These are phyloP conservation scores for Tachypleus tridentatus DNA, from an alignment of 1,140 invertebrate genomes.

Conservation along the genomic window DNA sequence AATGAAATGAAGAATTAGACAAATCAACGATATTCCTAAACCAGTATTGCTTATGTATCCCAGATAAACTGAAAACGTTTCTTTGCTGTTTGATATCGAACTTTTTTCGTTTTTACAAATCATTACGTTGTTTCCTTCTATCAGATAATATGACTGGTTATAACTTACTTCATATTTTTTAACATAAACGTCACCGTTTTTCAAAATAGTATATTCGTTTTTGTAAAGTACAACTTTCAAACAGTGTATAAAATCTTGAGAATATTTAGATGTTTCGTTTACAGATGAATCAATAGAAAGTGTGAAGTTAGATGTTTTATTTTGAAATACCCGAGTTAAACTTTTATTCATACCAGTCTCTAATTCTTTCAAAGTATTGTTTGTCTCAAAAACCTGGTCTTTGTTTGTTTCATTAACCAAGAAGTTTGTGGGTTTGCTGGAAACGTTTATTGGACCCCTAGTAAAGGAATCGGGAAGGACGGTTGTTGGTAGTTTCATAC, in stretches of 20 bases:
- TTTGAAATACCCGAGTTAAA: neutral
- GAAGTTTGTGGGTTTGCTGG: neutral
- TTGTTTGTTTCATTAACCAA: neutral
- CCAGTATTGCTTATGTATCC: constrained; percentile 37
- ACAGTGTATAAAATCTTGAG: constrained; percentile 28
- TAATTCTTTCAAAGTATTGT: neutral
- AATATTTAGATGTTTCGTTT: no score
- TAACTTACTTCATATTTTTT: constrained; percentile 31
- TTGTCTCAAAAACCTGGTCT: neutral
- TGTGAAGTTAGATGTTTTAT: no score
- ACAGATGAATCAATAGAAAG: no score
- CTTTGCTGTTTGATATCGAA: constrained; percentile 4
- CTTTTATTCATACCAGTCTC: constrained; percentile 1
- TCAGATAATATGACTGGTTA: constrained; percentile 28
- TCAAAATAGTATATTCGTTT: constrained; percentile 33
- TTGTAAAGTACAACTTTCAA: constrained; percentile 33
- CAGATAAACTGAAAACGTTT: constrained; percentile 30
- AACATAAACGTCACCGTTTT: constrained; percentile 35
- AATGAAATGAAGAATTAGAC: constrained; percentile 37
- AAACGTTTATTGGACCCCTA: neutral
- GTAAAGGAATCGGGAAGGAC: neutral
- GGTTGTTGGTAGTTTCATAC: neutral
- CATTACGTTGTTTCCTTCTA: constrained; percentile 26
- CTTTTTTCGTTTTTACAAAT: constrained; percentile 24
- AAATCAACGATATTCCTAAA: constrained; percentile 38